phyloP scores from a whole-genome alignment of 2,797 vertebrate species.

The Gila robusta region DNA sequence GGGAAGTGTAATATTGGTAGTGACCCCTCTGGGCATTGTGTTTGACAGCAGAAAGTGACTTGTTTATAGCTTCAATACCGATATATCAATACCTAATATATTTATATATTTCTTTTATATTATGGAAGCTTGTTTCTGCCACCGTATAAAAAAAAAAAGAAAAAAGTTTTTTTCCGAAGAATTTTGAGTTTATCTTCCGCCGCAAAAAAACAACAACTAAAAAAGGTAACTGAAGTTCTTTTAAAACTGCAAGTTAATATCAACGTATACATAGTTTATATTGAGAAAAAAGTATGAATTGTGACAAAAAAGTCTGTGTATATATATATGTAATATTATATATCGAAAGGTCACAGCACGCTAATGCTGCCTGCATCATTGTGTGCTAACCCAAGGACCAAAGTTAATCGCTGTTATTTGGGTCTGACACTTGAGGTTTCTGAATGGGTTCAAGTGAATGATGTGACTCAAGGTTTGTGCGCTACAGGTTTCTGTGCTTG shows the following conservation, averaged over 20 bases:
- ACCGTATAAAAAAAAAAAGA: too few species aligned
- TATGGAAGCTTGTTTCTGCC: not conserved
- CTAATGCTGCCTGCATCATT: not conserved
- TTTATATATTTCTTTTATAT: not conserved
- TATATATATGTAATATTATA: not conserved
- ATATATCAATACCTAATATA: not conserved
- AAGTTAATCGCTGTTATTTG: slow-evolving; percentile 4
- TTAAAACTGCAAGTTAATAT: not conserved
- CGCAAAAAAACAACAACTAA: too few species aligned
- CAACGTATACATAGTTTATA: not conserved
- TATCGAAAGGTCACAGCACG: not conserved
- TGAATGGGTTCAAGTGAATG: not conserved
- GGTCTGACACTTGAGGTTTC: slow-evolving; percentile 8
- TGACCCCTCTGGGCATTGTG: slow-evolving; percentile 5
- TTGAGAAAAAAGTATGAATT: not conserved
- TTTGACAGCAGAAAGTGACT: not conserved
- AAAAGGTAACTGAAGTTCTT: too few species aligned
- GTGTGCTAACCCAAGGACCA: not conserved
- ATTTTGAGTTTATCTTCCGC: too few species aligned
- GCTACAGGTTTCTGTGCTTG: not conserved
- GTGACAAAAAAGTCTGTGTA: not conserved
- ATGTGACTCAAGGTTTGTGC: not conserved
- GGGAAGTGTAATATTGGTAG: slow-evolving; percentile 26
- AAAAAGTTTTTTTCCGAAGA: too few species aligned
- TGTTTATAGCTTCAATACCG: not conserved